phyloP scores from a whole-genome alignment of 2,797 vertebrate species.

The Mallotus villosus region DNA sequence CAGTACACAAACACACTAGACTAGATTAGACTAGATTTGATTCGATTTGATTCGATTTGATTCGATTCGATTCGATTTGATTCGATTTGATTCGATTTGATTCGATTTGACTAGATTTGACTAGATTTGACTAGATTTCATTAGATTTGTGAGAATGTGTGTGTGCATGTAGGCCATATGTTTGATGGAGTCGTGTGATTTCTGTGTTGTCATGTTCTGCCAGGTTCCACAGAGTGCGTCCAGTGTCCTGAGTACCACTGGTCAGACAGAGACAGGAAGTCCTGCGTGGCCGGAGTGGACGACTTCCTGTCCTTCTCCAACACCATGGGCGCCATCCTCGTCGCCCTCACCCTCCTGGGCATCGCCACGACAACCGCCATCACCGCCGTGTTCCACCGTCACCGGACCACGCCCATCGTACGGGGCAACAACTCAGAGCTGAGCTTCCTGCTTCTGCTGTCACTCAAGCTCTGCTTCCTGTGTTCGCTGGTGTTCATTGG shows the following conservation, averaged over 20 bases:
- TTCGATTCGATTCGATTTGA: not conserved
- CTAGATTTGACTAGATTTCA: too few species aligned
- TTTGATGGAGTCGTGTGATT: too few species aligned
- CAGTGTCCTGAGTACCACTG: conserved; percentile 71
- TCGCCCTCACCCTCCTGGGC: conserved; percentile 63
- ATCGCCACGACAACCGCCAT: conserved; percentile 58
- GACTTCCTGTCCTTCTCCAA: conserved; percentile 74
- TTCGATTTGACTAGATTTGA: too few species aligned
- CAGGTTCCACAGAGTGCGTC: conserved; percentile 70
- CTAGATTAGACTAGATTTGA: too few species aligned
- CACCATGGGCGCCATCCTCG: conserved; percentile 72
- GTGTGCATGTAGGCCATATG: not conserved
- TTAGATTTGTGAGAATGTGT: not conserved
- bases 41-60: too few species aligned
- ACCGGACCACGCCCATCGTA: conserved; percentile 70
- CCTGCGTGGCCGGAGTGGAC: conserved; percentile 66
- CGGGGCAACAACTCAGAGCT: conserved; percentile 78
- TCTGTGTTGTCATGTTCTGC: conserved; percentile 10
- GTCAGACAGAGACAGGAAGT: conserved; percentile 67
- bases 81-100: too few species aligned
- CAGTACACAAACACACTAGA: not conserved
- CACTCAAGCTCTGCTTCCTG: conserved; percentile 74
- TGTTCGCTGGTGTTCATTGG: conserved; percentile 72
- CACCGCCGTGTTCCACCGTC: conserved; percentile 62
- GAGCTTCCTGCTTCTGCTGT: conserved; percentile 74